Evolutionary conservation across 2,888 invertebrate species (phyloP), one percentile per base, ranked within the genome.

Genomic region (Apotomis capreana): DNA sequence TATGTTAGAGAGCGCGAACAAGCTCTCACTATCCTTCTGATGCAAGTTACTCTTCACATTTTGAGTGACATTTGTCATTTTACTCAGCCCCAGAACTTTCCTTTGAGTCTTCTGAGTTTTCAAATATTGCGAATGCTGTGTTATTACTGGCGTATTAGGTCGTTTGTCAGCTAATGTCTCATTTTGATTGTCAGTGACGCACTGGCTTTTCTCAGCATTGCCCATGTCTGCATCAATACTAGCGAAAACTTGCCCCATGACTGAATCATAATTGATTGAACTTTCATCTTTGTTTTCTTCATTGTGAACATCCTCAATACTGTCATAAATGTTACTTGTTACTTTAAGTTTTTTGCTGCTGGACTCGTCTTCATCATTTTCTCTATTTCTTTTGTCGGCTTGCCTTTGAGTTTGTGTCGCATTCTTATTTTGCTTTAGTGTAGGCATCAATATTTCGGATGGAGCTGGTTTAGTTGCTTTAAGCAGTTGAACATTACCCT

Each of bases 241-340:
- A 55, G 89, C 90, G 83, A 91, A 91, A 8, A 89, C 91, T 80
- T 89, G 85, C 15, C 84, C 84, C 84, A 92, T 89, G 44, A 91
- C 80, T 40, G 79, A 80, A 79, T 93, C 91, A 81, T 92, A 92
- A 74, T 86, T 89, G 51, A 86, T 82, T 54, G 83, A 77, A 83
- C 86, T 90, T 46, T 88, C 69, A 55, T 73, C 69, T 65, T 58
- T 70, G 37, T 54, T 55, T 40, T 62, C 26, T 49, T 67, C 52
- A 37, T 61, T 68, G 8, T 10, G 36, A 44, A 63, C 13, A 26
- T 63, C 61, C 36, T 70, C 60, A 52, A 54, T 58, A 26, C 51
- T 59, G 55, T 69, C 36, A 26, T 69, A 70, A 68, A 78, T 73
- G 68, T 77, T 74, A 69, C 62, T 57, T 52, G 73, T 70, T 3